phyloP scores from a whole-genome alignment of 2,113 vertebrate species.

The Apeltes quadracus region DNA sequence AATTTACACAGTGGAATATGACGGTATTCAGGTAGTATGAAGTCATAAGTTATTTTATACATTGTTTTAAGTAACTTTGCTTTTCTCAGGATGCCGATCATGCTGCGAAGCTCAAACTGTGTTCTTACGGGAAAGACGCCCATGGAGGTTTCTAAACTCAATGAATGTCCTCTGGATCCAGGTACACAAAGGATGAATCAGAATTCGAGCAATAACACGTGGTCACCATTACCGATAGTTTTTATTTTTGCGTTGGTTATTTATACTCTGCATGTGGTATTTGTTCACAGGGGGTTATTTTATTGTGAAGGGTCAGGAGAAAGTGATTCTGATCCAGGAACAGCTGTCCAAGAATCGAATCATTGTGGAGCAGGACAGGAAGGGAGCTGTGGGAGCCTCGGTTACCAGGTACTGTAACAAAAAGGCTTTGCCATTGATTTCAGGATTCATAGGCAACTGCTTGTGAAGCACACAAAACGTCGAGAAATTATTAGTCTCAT shows the following conservation, averaged over 20 bases:
- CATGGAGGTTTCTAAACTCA: constrained; percentile 95
- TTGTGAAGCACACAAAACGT: neutral
- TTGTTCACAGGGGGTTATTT: constrained; percentile 90
- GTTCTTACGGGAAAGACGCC: constrained; percentile 95
- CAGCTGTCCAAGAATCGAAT: constrained; percentile 99
- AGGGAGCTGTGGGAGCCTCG: constrained; percentile 93
- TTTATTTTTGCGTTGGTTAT: neutral
- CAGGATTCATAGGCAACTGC: neutral
- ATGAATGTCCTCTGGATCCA: constrained; percentile 97
- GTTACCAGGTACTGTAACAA: constrained; percentile 89
- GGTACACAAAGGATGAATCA: constrained; percentile 74
- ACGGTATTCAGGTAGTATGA: neutral
- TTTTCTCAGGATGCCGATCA: constrained; percentile 93
- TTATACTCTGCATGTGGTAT: neutral
- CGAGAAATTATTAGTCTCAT: neutral
- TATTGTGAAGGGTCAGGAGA: constrained; percentile 98
- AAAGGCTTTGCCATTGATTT: neutral
- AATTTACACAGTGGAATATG: neutral
- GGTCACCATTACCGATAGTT: neutral
- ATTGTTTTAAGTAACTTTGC: constrained; percentile 11
- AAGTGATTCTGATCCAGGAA: constrained; percentile 98
- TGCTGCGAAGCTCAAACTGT: constrained; percentile 97
- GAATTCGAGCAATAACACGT: neutral
- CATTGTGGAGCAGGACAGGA: constrained; percentile 97
- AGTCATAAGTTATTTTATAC: neutral